Base-by-base conservation (phyloP, 2,113 vertebrate species). In the Agelaius phoeniceus region DNA sequence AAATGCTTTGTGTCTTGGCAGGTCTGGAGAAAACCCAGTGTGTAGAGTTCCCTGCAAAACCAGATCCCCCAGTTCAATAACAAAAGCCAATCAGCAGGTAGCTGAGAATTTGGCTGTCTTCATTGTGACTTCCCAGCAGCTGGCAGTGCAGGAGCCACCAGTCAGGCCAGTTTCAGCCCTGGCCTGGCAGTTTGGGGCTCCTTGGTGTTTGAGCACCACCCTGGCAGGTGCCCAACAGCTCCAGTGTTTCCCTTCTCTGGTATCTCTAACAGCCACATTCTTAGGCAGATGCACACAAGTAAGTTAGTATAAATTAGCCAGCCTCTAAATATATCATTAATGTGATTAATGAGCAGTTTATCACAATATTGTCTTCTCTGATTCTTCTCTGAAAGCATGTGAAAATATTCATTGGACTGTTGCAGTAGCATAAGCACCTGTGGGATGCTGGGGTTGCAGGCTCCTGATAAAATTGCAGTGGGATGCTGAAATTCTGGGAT, bases 161-260 rank as follows among this genome's bases (percentile, higher is more conserved):
- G 18, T 9, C 27, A 84, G 63, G 13, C 5, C n/a, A n/a, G 10
- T 46, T 81, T 46, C 69, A 85, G 2, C 26, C 14, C 16, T 23
- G 3, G 6, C 5, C 24, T 69, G 55, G 19, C 7, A 31, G 2
- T n/a, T 0, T 49, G 33, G 33, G 4, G 4, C 23, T 54, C 44
- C 27, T 57, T 66, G 54, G 3, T 39, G 17, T 13, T 16, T 0
- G 0, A 75, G 8, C 0, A 1, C 9, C 35, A 41, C 26, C 10
- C 23, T 23, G 23, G 28, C 18, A 55, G 6, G 16, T 41, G 61
- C 17, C 17, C 0, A 1, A 20, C 14, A 35, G 11, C 57, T 59
- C 35, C 4, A 2, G 9, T 0, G 0, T 46, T 88, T 72, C 30
- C 11, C 6, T 63, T 57, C 11, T 72, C 6, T 59, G 20, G 9